Evolutionary conservation across 2,113 vertebrate species (phyloP).

Genomic region (Antigone vipio): DNA sequence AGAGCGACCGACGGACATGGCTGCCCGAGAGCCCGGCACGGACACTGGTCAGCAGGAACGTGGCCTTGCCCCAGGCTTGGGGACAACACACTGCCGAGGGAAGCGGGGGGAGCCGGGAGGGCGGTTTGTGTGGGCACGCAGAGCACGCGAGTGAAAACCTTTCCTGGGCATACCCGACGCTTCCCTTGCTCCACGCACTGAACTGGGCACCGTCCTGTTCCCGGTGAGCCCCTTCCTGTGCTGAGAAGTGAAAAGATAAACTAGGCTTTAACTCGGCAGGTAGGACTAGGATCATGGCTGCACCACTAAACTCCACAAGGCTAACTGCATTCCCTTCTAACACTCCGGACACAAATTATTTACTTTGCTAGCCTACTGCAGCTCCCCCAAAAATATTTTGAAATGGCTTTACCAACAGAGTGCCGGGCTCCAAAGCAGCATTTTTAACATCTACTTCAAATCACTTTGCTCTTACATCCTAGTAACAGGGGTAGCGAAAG

Average conservation of each 20-base stretch:
- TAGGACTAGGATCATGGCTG: not conserved
- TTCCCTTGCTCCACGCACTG: not conserved
- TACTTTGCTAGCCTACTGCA: not conserved
- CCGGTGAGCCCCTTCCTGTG: not conserved
- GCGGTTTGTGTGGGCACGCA: too few relatives aligned
- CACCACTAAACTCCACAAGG: not conserved
- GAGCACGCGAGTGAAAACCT: rapidly evolving
- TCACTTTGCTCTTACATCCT: not conserved
- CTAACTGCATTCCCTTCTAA: not conserved
- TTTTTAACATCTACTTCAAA: not conserved
- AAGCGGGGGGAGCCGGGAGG: not conserved
- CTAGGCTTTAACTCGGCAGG: not conserved
- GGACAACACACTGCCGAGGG: too few relatives aligned
- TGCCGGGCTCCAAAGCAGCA: not conserved
- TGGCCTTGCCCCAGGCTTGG: not conserved
- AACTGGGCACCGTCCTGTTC: not conserved
- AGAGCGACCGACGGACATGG: rapidly evolving
- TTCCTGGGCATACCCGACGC: not conserved
- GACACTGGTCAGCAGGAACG: rapidly evolving
- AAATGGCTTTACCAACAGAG: not conserved
- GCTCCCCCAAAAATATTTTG: not conserved
- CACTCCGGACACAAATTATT: not conserved
- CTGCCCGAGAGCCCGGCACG: rapidly evolving
- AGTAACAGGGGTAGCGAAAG: not conserved
- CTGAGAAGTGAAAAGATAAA: not conserved